Evolutionary conservation across 2,113 vertebrate genomes (phyloP).

Genomic region (Tupaia tana): DNA sequence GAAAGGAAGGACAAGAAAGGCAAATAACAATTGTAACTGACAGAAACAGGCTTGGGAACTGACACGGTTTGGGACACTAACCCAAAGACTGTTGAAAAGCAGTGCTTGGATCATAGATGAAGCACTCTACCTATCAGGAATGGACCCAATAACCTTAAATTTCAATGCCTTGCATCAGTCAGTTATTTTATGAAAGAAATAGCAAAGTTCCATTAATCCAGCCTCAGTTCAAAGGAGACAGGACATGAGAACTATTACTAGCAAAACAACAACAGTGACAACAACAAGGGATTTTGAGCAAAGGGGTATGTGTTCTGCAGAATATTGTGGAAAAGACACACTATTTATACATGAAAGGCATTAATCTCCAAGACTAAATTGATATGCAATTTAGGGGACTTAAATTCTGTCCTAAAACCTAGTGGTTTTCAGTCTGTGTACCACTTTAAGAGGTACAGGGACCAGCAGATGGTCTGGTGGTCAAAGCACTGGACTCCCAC

Average conservation of each 20-base stretch:
- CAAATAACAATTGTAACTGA: not conserved
- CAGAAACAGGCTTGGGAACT: constrained; percentile 31
- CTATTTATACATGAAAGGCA: not conserved
- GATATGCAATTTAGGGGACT: not conserved
- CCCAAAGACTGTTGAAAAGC: not conserved
- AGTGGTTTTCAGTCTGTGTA: not conserved
- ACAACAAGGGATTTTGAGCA: not conserved
- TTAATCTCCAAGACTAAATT: not conserved
- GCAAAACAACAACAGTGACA: not conserved
- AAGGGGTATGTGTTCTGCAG: not conserved
- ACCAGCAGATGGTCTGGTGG: too few relatives aligned
- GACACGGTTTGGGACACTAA: not conserved
- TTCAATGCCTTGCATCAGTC: not conserved
- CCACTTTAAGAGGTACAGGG: not conserved
- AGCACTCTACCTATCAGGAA: not conserved
- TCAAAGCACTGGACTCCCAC: too few relatives aligned
- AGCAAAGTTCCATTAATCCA: constrained; percentile 1
- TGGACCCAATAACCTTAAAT: not conserved
- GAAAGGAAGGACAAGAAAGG: too few relatives aligned
- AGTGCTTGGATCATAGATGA: not conserved
- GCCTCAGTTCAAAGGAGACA: not conserved
- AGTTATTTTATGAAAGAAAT: not conserved
- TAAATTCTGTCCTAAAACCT: not conserved
- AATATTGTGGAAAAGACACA: not conserved
- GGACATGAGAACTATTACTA: not conserved